Conservation (phyloP, 2,888 invertebrate genomes). For the Chymomyza caudatula region DNA sequence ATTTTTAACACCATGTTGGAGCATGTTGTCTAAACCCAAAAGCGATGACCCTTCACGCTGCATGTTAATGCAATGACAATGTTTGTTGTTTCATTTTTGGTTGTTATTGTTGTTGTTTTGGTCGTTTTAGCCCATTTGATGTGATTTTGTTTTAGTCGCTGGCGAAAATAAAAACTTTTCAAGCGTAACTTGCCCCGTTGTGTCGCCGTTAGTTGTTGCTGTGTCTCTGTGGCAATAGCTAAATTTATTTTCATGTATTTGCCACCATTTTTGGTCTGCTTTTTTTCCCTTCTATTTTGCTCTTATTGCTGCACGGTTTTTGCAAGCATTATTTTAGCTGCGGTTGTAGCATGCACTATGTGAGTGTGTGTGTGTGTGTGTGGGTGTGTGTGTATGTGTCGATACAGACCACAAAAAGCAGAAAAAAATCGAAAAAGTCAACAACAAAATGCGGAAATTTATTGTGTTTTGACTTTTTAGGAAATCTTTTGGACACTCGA, state of each 20-base stretch:
- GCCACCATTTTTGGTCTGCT: constrained; percentile 46
- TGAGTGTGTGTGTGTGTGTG: neutral
- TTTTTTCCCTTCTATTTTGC: constrained; percentile 16
- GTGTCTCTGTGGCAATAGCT: constrained; percentile 50
- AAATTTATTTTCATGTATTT: constrained; percentile 63
- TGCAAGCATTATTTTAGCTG: constrained; percentile 14
- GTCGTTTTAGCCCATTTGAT: neutral
- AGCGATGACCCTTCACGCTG: neutral
- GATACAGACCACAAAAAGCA: neutral
- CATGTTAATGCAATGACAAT: constrained; percentile 7
- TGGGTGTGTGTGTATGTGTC: neutral
- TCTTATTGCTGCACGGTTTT: constrained; percentile 31
- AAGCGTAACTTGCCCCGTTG: constrained; percentile 60
- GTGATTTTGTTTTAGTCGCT: neutral
- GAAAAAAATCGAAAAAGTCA: constrained; percentile 25
- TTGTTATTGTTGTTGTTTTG: neutral
- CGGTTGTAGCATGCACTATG: neutral
- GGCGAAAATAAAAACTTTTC: constrained; percentile 63
- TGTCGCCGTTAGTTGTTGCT: constrained; percentile 28
- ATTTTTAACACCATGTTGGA: neutral
- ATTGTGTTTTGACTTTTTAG: constrained; percentile 55
- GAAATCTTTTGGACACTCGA: constrained; percentile 62
- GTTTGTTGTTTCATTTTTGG: neutral
- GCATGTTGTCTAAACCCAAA: neutral
- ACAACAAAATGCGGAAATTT: constrained; percentile 67